These are phyloP conservation scores for Pseudomyrmex flavicornis DNA, from an alignment of 1,140 invertebrate species.

Conservation along the genomic window DNA sequence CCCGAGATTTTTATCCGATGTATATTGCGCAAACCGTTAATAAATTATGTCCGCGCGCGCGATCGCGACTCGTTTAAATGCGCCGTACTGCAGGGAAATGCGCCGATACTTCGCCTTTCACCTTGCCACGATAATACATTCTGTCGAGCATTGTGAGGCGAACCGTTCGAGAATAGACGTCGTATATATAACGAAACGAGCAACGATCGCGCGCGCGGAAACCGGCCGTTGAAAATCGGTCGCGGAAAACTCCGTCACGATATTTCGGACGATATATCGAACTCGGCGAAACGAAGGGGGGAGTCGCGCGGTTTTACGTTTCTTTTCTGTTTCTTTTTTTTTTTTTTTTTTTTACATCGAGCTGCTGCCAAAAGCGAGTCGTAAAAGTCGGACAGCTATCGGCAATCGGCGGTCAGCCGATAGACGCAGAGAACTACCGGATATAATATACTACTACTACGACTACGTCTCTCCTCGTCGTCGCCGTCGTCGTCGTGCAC, in stretches of 20 bases:
- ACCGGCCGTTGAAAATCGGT: slow-evolving; percentile 9
- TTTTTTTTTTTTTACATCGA: background rate
- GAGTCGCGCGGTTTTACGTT: too few species aligned
- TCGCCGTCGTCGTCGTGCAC: background rate
- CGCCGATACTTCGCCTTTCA: slow-evolving; percentile 50
- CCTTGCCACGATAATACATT: slow-evolving; percentile 50
- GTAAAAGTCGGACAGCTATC: slow-evolving; percentile 1
- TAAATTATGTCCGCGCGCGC: slow-evolving; percentile 37
- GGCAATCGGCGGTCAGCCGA: background rate
- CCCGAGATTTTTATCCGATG: slow-evolving; percentile 33
- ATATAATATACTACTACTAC: background rate
- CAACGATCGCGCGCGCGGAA: slow-evolving; percentile 17
- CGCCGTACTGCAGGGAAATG: slow-evolving; percentile 34
- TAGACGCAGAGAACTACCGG: background rate
- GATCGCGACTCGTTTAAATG: slow-evolving; percentile 46
- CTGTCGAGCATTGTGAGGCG: slow-evolving; percentile 45
- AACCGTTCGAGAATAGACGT: slow-evolving; percentile 1
- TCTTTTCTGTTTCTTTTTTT: too few species aligned
- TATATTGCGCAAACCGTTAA: slow-evolving; percentile 52
- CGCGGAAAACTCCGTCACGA: slow-evolving; percentile 1
- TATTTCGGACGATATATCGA: background rate
- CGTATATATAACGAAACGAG: slow-evolving; percentile 6
- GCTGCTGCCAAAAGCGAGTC: background rate
- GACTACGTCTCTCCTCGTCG: too few species aligned
- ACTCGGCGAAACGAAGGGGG: slow-evolving; percentile 1